Evolutionary conservation across 92 coral and sea anemone genomes (phyloP).

Genomic region (Diadumene lineata): DNA sequence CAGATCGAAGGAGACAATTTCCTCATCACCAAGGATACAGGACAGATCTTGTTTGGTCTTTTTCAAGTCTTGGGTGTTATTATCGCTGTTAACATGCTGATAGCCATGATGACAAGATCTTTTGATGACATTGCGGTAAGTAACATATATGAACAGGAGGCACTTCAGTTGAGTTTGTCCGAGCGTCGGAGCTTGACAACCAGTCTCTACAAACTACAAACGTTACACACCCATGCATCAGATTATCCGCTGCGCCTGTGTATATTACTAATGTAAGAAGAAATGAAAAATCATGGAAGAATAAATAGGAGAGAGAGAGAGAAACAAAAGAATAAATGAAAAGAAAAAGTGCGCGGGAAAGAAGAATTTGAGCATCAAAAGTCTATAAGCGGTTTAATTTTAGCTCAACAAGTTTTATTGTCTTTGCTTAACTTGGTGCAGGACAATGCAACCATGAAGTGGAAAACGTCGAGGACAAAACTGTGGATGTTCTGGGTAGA

Average conservation of each 20-base stretch:
- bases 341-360: too few species aligned
- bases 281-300: too few species aligned
- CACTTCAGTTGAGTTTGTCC: neutral
- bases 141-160: too few species aligned
- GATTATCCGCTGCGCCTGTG: too few species aligned
- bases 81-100: conserved; percentile 84
- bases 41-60: conserved; percentile 62
- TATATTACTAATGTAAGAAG: too few species aligned
- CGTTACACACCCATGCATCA: too few species aligned
- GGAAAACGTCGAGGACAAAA: conserved; percentile 57
- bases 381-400: neutral
- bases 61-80: conserved; percentile 75
- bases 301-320: too few species aligned
- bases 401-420: neutral
- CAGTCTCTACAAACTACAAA: neutral
- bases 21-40: conserved; percentile 65
- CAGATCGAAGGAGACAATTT: conserved; percentile 60
- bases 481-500: conserved; percentile 64
- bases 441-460: conserved; percentile 47
- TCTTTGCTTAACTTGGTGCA: neutral
- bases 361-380: too few species aligned
- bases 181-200: neutral
- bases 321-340: too few species aligned
- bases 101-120: conserved; percentile 87
- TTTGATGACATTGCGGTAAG: conserved; percentile 76